These are phyloP conservation scores for Steatornis caripensis DNA, from an alignment of 2,113 vertebrate genomes.

Conservation along the genomic window DNA sequence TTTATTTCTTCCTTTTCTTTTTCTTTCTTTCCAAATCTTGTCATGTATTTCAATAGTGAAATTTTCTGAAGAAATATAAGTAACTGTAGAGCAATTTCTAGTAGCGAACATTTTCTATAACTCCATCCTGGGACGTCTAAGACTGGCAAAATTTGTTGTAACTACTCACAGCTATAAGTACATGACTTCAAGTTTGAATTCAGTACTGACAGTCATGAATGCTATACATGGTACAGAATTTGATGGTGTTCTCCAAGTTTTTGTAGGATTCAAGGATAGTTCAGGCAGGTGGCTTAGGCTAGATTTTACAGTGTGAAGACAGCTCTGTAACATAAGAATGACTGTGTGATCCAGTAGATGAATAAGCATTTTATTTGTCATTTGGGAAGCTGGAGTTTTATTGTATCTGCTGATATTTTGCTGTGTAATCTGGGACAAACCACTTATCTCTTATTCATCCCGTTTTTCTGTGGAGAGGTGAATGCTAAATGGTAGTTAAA, in stretches of 20 bases:
- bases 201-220: not conserved
- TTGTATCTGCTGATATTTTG: not conserved
- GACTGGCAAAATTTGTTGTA: not conserved
- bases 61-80: not conserved
- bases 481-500: not conserved
- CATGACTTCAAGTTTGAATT: not conserved
- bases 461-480: not conserved
- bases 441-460: not conserved
- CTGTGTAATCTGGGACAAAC: not conserved
- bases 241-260: not conserved
- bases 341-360: not conserved
- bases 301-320: not conserved
- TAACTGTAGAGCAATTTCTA: not conserved
- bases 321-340: not conserved
- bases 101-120: not conserved
- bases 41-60: not conserved
- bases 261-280: not conserved
- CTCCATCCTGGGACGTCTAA: not conserved
- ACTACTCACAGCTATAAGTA: not conserved
- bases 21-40: not conserved
- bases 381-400: not conserved
- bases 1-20: not conserved
- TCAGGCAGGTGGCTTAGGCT: not conserved
- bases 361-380: not conserved
- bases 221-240: not conserved